These are phyloP conservation scores for Drosophila biarmipes DNA, from an alignment of 1,140 invertebrate species.

Conservation along the genomic window DNA sequence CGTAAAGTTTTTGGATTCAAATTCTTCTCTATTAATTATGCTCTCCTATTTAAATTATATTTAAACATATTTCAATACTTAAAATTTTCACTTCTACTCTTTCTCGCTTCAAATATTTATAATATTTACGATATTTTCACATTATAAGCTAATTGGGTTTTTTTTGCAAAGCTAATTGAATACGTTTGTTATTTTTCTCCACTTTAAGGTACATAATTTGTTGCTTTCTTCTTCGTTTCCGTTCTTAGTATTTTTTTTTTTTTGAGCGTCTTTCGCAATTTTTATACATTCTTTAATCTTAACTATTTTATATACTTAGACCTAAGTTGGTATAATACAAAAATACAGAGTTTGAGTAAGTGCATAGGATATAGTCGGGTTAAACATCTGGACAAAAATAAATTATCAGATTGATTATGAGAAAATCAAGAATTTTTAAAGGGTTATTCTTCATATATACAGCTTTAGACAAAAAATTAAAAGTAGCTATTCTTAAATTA, in stretches of 20 bases:
- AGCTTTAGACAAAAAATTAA: slow-evolving; percentile 19
- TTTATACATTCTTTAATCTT: slow-evolving; percentile 13
- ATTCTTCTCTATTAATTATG: background rate
- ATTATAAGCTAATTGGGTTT: slow-evolving; percentile 9
- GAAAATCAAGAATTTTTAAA: slow-evolving; percentile 27
- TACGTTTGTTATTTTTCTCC: slow-evolving; percentile 60
- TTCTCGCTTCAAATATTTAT: slow-evolving; percentile 33
- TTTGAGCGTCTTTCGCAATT: slow-evolving; percentile 61
- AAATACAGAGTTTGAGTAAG: slow-evolving; percentile 25
- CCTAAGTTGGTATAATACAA: slow-evolving; percentile 33
- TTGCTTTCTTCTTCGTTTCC: slow-evolving; percentile 32
- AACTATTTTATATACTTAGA: slow-evolving; percentile 19
- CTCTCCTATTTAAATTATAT: slow-evolving; percentile 2
- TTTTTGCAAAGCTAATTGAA: slow-evolving; percentile 74
- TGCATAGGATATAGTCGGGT: slow-evolving; percentile 19
- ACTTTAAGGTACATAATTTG: slow-evolving; percentile 69
- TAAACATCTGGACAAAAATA: slow-evolving; percentile 22
- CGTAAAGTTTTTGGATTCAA: slow-evolving; percentile 11
- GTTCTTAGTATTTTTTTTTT: slow-evolving; percentile 59
- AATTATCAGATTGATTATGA: slow-evolving; percentile 56
- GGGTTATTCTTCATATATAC: slow-evolving; percentile 29
- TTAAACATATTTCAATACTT: slow-evolving; percentile 37
- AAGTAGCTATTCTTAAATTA: slow-evolving; percentile 21
- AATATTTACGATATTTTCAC: slow-evolving; percentile 32
- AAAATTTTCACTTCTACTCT: slow-evolving; percentile 6